Evolutionary conservation across 2,113 vertebrate species (phyloP).

Genomic region (Sceloporus tristichus): DNA sequence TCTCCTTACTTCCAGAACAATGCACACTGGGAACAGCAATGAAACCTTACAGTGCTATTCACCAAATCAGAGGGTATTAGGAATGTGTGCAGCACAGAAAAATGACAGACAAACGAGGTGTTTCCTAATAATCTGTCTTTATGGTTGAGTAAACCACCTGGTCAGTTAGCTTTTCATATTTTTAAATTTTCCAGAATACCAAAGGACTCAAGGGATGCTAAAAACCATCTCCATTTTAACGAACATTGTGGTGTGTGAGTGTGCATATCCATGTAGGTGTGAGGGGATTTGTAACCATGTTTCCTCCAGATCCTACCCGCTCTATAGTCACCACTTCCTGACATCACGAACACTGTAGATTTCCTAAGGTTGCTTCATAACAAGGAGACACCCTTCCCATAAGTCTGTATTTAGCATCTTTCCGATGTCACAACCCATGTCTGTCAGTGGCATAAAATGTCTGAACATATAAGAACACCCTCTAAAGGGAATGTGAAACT

Average conservation of each 20-base stretch:
- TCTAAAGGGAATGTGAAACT: not conserved
- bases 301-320: conserved; percentile 36
- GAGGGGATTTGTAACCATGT: not conserved
- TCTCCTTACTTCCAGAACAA: too few relatives aligned
- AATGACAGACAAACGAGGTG: not conserved
- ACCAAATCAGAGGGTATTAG: not conserved
- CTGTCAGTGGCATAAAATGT: conserved; percentile 20
- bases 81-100: not conserved
- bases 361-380: conserved; percentile 42
- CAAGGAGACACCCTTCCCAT: conserved; percentile 56
- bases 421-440: conserved; percentile 20
- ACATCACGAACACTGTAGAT: conserved; percentile 45
- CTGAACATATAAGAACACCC: not conserved
- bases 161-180: not conserved
- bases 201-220: rapidly evolving
- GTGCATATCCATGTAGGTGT: too few relatives aligned
- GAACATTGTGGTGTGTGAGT: too few relatives aligned
- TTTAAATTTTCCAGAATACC: conserved; percentile 42
- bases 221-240: too few relatives aligned
- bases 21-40: not conserved
- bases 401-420: conserved; percentile 62
- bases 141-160: conserved; percentile 25
- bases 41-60: not conserved
- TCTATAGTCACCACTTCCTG: conserved; percentile 47
- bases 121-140: conserved; percentile 3